Conservation (phyloP, 2,113 vertebrate genomes). For the Periophthalmus modestus region DNA sequence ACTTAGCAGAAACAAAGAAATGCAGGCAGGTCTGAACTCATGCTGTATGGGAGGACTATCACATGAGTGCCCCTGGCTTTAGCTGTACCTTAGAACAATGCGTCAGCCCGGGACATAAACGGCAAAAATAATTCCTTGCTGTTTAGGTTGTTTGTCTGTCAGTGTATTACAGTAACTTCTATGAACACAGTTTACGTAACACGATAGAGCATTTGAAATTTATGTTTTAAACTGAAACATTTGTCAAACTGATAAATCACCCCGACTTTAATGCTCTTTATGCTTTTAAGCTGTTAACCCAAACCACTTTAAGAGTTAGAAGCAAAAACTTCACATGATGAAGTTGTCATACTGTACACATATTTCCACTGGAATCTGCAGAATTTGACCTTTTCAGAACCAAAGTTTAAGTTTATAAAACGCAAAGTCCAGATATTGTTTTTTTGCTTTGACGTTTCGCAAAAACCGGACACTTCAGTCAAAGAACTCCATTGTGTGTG, state of each 20-base stretch:
- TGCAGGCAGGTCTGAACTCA: constrained; percentile 66
- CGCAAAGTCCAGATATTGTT: neutral
- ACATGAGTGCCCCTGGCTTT: constrained; percentile 55
- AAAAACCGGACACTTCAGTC: constrained; percentile 56
- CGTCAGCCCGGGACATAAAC: constrained; percentile 34
- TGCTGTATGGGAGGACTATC: constrained; percentile 44
- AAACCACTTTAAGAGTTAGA: neutral
- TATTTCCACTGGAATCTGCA: neutral
- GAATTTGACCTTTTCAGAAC: constrained; percentile 2
- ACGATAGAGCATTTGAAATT: neutral
- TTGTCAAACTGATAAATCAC: too few relatives aligned
- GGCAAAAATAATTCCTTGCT: constrained; percentile 37
- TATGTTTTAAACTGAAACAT: neutral
- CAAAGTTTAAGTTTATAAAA: constrained; percentile 5
- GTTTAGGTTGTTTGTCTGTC: neutral
- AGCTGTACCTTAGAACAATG: constrained; percentile 39
- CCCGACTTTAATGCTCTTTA: constrained; percentile 8
- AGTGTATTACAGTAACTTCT: constrained; percentile 6
- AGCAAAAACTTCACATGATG: neutral
- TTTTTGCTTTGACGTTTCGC: constrained; percentile 28
- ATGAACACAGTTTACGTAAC: constrained; percentile 8
- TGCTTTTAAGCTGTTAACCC: neutral
- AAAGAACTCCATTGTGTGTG: constrained; percentile 66
- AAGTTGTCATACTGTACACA: neutral
- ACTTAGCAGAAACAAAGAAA: constrained; percentile 56